phyloP scores from a whole-genome alignment of 2,797 vertebrate species.

The Galaxias olidus region DNA sequence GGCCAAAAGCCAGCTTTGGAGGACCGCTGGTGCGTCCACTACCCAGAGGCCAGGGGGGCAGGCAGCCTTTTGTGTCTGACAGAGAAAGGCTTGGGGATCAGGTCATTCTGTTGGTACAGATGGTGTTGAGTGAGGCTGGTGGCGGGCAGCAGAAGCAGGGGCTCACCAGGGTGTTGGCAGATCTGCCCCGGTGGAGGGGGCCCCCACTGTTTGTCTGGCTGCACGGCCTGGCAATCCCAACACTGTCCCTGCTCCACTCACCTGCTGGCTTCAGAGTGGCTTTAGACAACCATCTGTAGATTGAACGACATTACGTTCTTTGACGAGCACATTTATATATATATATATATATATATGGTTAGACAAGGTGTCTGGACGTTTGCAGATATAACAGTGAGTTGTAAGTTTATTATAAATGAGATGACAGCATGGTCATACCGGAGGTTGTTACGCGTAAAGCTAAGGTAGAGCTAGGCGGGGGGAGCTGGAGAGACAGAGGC shows the following conservation, averaged over 20 bases:
- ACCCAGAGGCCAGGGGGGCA: conserved; percentile 36
- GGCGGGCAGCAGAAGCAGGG: conserved; percentile 56
- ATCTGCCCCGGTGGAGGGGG: conserved; percentile 29
- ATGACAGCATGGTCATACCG: no score
- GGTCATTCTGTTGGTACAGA: conserved; percentile 66
- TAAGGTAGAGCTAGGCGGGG: not conserved
- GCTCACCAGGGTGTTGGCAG: conserved; percentile 35
- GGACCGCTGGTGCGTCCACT: conserved; percentile 26
- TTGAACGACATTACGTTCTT: no score
- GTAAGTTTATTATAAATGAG: no score
- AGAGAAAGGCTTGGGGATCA: conserved; percentile 61
- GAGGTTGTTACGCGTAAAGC: not conserved
- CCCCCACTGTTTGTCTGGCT: conserved; percentile 7
- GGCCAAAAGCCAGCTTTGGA: not conserved
- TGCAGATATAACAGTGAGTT: no score
- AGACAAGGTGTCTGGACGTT: no score
- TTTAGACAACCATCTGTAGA: no score
- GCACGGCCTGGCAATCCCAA: no score
- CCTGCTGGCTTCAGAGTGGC: no score
- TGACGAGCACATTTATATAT: no score
- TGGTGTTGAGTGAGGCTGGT: conserved; percentile 60
- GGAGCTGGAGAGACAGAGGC: conserved; percentile 9
- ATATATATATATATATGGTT: no score
- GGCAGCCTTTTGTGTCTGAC: conserved; percentile 47
- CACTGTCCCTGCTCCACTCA: no score